Percentiles rank a stretch among this genome's conserved stretches.
phyloP scores from a whole-genome alignment of 2,888 invertebrate genomes.

The Tricholauxania praeusta region DNA sequence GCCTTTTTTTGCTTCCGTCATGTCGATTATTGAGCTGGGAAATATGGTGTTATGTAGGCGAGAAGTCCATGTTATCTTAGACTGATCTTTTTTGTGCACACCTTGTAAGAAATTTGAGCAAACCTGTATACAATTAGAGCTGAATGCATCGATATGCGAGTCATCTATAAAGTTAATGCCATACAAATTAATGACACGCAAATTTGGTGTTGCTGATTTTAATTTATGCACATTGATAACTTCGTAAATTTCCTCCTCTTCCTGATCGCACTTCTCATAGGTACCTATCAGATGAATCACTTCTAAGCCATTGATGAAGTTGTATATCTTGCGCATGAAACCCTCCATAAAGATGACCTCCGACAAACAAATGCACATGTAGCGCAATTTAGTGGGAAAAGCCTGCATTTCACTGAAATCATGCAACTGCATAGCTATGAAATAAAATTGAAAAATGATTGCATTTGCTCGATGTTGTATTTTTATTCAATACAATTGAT shows the following conservation, averaged over 20 bases:
- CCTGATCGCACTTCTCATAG: slow-evolving; percentile 97
- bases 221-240: slow-evolving; percentile 99
- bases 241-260: slow-evolving; percentile 99
- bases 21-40: too few species aligned
- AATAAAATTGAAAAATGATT: background rate
- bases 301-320: slow-evolving; percentile 98
- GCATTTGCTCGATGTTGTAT: background rate
- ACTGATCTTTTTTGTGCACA: too few species aligned
- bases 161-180: slow-evolving; percentile 99
- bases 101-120: slow-evolving; percentile 57
- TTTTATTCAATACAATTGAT: slow-evolving; percentile 16
- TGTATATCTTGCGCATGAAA: slow-evolving; percentile 99
- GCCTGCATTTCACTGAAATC: slow-evolving; percentile 99
- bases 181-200: slow-evolving; percentile 96
- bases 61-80: too few species aligned
- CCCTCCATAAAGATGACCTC: slow-evolving; percentile 99
- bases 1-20: too few species aligned
- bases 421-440: slow-evolving; percentile 93
- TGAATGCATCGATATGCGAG: slow-evolving; percentile 98
- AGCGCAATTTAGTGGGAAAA: slow-evolving; percentile 96
- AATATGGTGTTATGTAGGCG: too few species aligned
- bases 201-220: slow-evolving; percentile 97
- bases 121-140: slow-evolving; percentile 88
- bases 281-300: slow-evolving; percentile 96
- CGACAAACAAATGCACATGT: slow-evolving; percentile 95